Evolutionary conservation across 1,140 invertebrate genomes (phyloP).

Genomic region (Brachionus rubens): DNA sequence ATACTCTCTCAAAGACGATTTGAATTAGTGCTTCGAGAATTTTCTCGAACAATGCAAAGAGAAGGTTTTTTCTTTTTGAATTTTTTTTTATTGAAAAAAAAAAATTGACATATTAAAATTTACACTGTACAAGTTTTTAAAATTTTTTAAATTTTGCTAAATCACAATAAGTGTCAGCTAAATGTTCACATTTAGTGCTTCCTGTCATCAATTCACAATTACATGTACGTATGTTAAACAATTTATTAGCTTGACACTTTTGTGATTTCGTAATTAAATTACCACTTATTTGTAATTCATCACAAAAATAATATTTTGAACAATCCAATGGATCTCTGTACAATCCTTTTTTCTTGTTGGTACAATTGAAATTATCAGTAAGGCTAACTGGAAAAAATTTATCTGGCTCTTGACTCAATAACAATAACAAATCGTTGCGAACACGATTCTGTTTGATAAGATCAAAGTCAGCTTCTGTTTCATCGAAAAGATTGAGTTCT

Average conservation of each 20-base stretch:
- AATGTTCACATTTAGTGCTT: constrained; percentile 12
- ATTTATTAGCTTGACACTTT: neutral
- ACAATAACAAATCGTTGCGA: constrained; percentile 20
- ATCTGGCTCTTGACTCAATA: constrained; percentile 25
- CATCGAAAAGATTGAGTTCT: constrained; percentile 2
- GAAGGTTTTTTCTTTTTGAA: no score
- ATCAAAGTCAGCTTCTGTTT: constrained; percentile 24
- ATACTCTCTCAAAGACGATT: neutral
- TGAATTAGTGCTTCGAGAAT: neutral
- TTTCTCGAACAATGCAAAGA: neutral
- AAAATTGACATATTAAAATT: constrained; percentile 1
- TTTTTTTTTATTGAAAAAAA: constrained; percentile 10
- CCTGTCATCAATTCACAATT: neutral
- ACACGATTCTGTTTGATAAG: constrained; percentile 30
- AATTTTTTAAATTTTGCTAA: constrained; percentile 31
- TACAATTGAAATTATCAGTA: constrained; percentile 7
- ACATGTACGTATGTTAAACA: constrained; percentile 23
- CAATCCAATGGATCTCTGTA: constrained; percentile 42
- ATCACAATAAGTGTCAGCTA: constrained; percentile 33
- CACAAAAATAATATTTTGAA: constrained; percentile 45
- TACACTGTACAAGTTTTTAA: constrained; percentile 15
- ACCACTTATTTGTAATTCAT: constrained; percentile 5
- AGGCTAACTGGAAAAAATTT: neutral
- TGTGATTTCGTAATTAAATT: neutral
- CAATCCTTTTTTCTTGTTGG: constrained; percentile 3